Evolutionary conservation across 2,113 vertebrate genomes (phyloP).

Genomic region (Tretioscincus oriximinensis): DNA sequence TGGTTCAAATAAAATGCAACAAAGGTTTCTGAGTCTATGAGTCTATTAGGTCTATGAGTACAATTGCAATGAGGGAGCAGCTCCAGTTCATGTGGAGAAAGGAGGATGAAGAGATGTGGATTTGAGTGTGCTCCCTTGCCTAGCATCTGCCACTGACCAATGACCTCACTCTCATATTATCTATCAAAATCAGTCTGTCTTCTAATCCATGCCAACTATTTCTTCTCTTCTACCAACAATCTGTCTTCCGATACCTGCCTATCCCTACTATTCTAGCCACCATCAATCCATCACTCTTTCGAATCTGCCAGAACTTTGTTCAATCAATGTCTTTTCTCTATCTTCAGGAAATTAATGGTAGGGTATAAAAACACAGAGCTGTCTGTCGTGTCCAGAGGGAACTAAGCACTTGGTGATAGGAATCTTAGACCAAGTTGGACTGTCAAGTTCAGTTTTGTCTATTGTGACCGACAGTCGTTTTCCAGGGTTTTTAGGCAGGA

Average conservation of each 20-base stretch:
- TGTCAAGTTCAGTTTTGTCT: not conserved
- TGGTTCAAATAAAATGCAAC: too few species aligned
- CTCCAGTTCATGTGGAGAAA: too few species aligned
- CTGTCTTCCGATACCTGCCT: not conserved
- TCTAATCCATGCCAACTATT: not conserved
- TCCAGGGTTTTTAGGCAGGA: not conserved
- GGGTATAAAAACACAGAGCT: not conserved
- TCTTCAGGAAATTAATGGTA: not conserved
- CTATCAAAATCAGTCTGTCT: not conserved
- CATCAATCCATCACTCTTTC: not conserved
- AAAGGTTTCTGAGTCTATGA: too few species aligned
- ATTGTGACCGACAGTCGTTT: not conserved
- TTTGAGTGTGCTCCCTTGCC: too few species aligned
- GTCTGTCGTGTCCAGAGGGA: not conserved
- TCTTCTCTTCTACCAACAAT: too few species aligned
- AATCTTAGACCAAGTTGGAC: not conserved
- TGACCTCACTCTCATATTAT: too few species aligned
- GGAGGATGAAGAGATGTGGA: too few species aligned
- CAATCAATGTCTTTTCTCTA: not conserved
- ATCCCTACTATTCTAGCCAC: not conserved
- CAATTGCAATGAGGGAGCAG: too few species aligned
- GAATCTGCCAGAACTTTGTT: not conserved
- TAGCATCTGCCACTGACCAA: too few species aligned
- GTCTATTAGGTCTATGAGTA: too few species aligned
- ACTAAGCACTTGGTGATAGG: not conserved